These are phyloP conservation scores for Axea sp. DNA, from an alignment of 2,888 invertebrate genomes.

Conservation along the genomic window DNA sequence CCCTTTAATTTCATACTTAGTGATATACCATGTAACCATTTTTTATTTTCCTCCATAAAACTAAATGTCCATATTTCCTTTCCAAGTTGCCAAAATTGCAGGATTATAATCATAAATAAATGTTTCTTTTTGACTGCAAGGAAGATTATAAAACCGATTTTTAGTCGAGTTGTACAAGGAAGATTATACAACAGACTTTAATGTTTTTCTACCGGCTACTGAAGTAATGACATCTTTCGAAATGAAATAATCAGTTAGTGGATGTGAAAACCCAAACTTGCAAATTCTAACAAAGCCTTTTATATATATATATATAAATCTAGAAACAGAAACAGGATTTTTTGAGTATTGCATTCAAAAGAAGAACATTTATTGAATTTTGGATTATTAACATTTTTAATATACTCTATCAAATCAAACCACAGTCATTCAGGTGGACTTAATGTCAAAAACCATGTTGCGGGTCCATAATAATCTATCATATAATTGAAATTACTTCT, in stretches of 20 bases:
- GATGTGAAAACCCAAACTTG: too few relatives aligned
- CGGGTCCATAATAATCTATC: not conserved
- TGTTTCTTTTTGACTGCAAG: not conserved
- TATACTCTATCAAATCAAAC: not conserved
- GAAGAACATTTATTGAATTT: not conserved
- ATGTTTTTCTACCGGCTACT: too few relatives aligned
- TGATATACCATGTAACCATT: not conserved
- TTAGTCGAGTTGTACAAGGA: too few relatives aligned
- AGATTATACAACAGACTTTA: too few relatives aligned
- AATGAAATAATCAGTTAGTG: too few relatives aligned
- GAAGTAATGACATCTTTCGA: too few relatives aligned
- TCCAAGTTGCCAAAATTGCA: not conserved
- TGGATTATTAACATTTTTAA: not conserved
- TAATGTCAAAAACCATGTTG: not conserved
- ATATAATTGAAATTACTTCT: not conserved
- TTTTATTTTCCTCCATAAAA: not conserved
- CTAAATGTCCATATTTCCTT: not conserved
- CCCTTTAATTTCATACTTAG: not conserved
- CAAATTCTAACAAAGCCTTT: too few relatives aligned
- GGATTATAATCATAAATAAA: not conserved
- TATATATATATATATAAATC: slow-evolving; percentile 3
- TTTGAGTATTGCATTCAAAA: not conserved
- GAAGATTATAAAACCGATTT: too few relatives aligned
- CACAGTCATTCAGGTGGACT: not conserved
- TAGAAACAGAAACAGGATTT: not conserved